Conservation (phyloP, 2,888 invertebrate genomes). For the Parascotia fuliginaria region DNA sequence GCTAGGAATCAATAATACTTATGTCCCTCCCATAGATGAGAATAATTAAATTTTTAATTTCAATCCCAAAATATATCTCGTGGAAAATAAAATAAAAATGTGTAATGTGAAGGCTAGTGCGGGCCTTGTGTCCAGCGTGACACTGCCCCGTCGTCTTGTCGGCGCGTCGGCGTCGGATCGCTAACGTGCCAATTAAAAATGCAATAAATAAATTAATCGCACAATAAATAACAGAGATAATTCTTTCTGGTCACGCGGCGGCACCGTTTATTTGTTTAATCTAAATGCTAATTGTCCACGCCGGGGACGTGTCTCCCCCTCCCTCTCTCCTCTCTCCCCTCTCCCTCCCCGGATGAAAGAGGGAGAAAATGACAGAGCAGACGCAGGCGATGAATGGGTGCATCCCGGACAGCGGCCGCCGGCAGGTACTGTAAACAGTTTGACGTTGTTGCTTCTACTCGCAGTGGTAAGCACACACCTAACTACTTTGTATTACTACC, state of each 20-base stretch:
- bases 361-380: constrained; percentile 10
- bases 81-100: too few relatives aligned
- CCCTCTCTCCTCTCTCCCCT: constrained; percentile 9
- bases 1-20: too few relatives aligned
- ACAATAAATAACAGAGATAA: constrained; percentile 67
- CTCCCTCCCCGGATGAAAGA: constrained; percentile 6
- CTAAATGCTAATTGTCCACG: constrained; percentile 76
- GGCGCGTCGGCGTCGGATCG: background rate
- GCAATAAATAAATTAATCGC: constrained; percentile 67
- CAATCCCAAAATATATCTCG: too few relatives aligned
- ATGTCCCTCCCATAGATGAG: too few relatives aligned
- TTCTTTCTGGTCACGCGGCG: constrained; percentile 66
- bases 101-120: too few relatives aligned
- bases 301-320: constrained; percentile 38
- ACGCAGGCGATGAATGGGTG: constrained; percentile 42
- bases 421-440: constrained; percentile 36
- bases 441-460: constrained; percentile 7
- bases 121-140: too few relatives aligned
- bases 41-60: too few relatives aligned
- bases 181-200: constrained; percentile 46
- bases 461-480: background rate
- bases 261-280: constrained; percentile 77
- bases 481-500: background rate
- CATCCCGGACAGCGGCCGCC: constrained; percentile 28
- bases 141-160: too few relatives aligned